phyloP scores from a whole-genome alignment of 2,888 invertebrate genomes.

The Diarsia mendica region DNA sequence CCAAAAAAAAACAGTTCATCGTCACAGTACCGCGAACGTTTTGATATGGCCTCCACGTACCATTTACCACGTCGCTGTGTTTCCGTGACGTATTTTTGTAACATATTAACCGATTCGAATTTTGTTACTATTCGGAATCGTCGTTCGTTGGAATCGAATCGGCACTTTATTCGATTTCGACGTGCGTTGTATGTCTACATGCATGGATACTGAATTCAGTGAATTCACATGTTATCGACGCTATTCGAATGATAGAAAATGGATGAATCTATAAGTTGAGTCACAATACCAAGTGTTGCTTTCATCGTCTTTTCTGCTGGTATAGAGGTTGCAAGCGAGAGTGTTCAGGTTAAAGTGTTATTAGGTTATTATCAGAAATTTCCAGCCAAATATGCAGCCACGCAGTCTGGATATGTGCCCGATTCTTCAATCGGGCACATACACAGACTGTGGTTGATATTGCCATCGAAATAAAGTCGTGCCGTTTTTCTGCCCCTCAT shows the following conservation, averaged over 20 bases:
- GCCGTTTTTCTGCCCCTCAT: too few species aligned
- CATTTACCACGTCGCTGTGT: constrained; percentile 61
- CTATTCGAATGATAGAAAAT: constrained; percentile 30
- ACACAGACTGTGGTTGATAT: too few species aligned
- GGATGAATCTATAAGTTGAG: background rate
- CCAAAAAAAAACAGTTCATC: constrained; percentile 38
- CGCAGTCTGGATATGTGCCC: too few species aligned
- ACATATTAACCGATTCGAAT: constrained; percentile 64
- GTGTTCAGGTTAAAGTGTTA: too few species aligned
- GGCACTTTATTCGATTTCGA: constrained; percentile 55
- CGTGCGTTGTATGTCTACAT: constrained; percentile 54
- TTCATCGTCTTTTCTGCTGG: background rate
- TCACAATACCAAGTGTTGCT: background rate
- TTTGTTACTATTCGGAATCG: constrained; percentile 53
- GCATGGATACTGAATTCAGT: constrained; percentile 42
- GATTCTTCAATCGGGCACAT: too few species aligned
- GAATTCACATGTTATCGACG: constrained; percentile 30
- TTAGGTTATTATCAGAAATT: too few species aligned
- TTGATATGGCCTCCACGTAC: constrained; percentile 65
- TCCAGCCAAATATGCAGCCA: too few species aligned
- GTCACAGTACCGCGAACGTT: constrained; percentile 53
- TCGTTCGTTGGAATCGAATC: constrained; percentile 53
- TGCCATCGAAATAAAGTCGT: too few species aligned
- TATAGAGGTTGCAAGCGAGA: too few species aligned
- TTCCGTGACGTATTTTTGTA: constrained; percentile 63